These are phyloP conservation scores for Manduca sexta DNA, from an alignment of 1,140 invertebrate genomes.

Conservation along the genomic window DNA sequence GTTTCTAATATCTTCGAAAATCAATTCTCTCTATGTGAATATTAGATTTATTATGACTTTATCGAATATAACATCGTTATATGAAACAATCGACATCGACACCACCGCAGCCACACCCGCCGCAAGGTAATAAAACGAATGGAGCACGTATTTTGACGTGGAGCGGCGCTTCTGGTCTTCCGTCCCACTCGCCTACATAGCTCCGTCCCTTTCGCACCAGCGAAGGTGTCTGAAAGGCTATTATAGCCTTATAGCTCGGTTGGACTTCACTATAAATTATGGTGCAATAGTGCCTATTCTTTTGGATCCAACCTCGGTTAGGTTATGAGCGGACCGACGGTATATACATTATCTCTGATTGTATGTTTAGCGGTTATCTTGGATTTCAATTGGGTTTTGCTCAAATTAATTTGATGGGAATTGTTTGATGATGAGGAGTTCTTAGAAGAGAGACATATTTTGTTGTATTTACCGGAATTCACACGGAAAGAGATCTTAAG, in stretches of 20 bases:
- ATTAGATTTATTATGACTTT: too few relatives aligned
- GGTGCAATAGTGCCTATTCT: constrained; percentile 64
- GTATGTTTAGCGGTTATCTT: constrained; percentile 2
- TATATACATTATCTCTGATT: constrained; percentile 1
- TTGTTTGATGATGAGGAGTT: too few relatives aligned
- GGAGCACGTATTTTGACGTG: constrained; percentile 72
- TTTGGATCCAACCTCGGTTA: constrained; percentile 47
- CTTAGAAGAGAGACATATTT: too few relatives aligned
- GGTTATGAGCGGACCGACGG: constrained; percentile 26
- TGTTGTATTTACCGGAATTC: too few relatives aligned
- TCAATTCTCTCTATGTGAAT: too few relatives aligned
- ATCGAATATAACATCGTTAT: constrained; percentile 22
- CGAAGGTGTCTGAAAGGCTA: constrained; percentile 59
- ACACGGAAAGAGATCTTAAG: too few relatives aligned
- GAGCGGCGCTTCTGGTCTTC: constrained; percentile 68
- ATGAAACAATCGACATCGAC: constrained; percentile 40
- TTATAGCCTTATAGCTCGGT: constrained; percentile 58
- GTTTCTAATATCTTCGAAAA: too few relatives aligned
- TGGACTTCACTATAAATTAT: constrained; percentile 61
- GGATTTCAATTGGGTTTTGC: too few relatives aligned
- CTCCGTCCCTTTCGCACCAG: constrained; percentile 35
- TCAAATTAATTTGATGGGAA: too few relatives aligned
- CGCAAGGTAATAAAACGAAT: constrained; percentile 66
- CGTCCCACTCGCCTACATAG: constrained; percentile 40
- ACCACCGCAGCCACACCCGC: constrained; percentile 11